phyloP scores from a whole-genome alignment of 2,888 invertebrate genomes.

The Clusia tigrina region DNA sequence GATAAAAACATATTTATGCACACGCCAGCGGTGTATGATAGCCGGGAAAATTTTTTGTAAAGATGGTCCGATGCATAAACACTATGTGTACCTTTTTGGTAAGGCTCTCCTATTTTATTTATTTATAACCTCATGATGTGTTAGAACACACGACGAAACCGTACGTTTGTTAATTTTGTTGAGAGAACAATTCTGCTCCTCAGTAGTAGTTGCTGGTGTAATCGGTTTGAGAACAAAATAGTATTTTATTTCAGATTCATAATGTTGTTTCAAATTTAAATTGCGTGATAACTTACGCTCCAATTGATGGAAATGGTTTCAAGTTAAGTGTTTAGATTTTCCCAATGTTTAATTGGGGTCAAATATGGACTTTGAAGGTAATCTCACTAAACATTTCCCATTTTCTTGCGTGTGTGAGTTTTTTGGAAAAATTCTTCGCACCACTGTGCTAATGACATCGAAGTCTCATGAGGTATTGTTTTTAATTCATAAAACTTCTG shows the following conservation, averaged over 20 bases:
- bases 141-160: background rate
- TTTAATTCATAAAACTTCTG: background rate
- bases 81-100: background rate
- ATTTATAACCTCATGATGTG: background rate
- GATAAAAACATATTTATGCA: background rate
- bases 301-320: background rate
- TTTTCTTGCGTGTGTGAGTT: background rate
- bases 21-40: background rate
- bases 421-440: background rate
- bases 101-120: background rate
- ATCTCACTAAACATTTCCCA: background rate
- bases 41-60: background rate
- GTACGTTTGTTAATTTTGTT: background rate
- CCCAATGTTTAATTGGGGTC: background rate
- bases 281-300: background rate
- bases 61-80: background rate
- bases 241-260: background rate
- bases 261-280: background rate
- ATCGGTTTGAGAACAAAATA: background rate
- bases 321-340: background rate
- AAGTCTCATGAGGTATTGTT: background rate
- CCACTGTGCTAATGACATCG: background rate
- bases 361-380: background rate
- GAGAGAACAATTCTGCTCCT: background rate
- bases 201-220: background rate